These are phyloP conservation scores for Drosophila falleni DNA, from an alignment of 2,888 invertebrate species.

Conservation along the genomic window DNA sequence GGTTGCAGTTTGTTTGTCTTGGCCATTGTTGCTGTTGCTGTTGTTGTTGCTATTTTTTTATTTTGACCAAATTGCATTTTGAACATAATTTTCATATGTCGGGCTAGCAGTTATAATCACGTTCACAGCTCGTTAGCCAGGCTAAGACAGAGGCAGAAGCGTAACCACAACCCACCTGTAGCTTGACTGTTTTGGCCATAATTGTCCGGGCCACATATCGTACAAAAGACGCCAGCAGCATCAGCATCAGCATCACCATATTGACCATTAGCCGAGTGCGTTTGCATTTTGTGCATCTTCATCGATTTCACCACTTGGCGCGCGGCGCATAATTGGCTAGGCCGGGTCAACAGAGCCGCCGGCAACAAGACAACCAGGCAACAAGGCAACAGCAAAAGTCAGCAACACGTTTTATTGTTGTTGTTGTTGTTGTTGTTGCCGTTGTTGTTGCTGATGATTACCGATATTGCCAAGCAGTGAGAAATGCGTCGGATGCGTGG, in stretches of 20 bases:
- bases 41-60: slow-evolving; percentile 17
- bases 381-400: slow-evolving; percentile 24
- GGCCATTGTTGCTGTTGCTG: slow-evolving; percentile 40
- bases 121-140: slow-evolving; percentile 79
- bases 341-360: slow-evolving; percentile 67
- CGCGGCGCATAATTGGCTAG: slow-evolving; percentile 77
- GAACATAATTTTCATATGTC: slow-evolving; percentile 82
- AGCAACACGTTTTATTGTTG: slow-evolving; percentile 61
- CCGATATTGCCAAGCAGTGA: slow-evolving; percentile 75
- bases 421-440: slow-evolving; percentile 28
- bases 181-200: slow-evolving; percentile 66
- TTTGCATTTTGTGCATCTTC: slow-evolving; percentile 82
- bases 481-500: slow-evolving; percentile 79
- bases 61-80: slow-evolving; percentile 75
- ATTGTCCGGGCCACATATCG: slow-evolving; percentile 77
- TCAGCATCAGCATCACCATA: slow-evolving; percentile 72
- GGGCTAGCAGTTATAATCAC: slow-evolving; percentile 77
- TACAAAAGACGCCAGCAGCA: slow-evolving; percentile 65
- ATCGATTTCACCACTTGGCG: slow-evolving; percentile 81
- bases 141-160: slow-evolving; percentile 5
- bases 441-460: slow-evolving; percentile 66
- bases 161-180: slow-evolving; percentile 76
- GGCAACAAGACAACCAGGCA: slow-evolving; percentile 24
- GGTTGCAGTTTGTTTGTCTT: slow-evolving; percentile 61
- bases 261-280: slow-evolving; percentile 80